Evolutionary conservation across 1,140 invertebrate species (phyloP).

Genomic region (Drosophila ananassae): DNA sequence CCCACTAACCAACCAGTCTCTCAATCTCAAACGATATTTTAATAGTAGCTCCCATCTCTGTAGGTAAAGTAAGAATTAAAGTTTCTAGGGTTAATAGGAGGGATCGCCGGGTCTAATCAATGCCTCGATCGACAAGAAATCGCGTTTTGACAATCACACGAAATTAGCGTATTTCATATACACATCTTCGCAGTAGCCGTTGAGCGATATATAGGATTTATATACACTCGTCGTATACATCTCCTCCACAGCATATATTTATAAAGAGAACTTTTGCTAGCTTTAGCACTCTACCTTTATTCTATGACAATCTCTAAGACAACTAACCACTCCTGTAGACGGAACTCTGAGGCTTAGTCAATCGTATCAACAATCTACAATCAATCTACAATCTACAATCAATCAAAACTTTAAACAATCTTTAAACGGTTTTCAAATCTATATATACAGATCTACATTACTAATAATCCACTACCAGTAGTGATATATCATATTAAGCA

Average conservation of each 20-base stretch:
- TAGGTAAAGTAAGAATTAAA: constrained; percentile 24
- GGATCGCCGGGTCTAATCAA: constrained; percentile 62
- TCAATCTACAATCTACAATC: constrained; percentile 51
- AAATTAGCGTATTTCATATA: constrained; percentile 80
- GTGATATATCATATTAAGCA: constrained; percentile 48
- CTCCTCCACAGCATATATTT: constrained; percentile 63
- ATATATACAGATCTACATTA: constrained; percentile 32
- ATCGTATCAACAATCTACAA: constrained; percentile 60
- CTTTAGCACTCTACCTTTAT: constrained; percentile 65
- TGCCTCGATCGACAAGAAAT: constrained; percentile 77
- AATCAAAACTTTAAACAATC: constrained; percentile 63
- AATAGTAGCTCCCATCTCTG: constrained; percentile 2
- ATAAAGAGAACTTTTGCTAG: constrained; percentile 71
- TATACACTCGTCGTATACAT: constrained; percentile 42
- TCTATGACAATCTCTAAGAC: constrained; percentile 76
- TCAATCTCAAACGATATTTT: constrained; percentile 31
- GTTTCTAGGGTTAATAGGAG: constrained; percentile 21
- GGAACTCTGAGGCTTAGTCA: constrained; percentile 53
- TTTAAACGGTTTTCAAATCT: constrained; percentile 77
- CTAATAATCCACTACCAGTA: constrained; percentile 50
- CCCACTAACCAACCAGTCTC: constrained; percentile 10
- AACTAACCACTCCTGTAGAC: constrained; percentile 36
- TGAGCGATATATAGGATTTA: constrained; percentile 43
- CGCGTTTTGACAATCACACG: constrained; percentile 84
- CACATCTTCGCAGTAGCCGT: constrained; percentile 31